Conservation (phyloP, 2,797 vertebrate genomes). For the Peromyscus melanophrys region DNA sequence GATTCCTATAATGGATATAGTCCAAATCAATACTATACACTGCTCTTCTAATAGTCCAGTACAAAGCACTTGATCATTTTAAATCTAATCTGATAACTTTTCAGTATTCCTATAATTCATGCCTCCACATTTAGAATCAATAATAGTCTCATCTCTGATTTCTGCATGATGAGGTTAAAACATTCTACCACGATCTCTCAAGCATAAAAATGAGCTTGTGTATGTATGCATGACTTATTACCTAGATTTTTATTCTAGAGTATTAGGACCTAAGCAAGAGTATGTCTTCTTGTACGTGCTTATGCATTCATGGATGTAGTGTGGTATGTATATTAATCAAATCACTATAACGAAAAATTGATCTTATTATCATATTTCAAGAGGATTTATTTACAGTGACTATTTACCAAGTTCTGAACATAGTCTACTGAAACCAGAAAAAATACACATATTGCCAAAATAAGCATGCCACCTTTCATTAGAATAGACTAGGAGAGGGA, state of each 20-base stretch:
- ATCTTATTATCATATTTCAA: background rate
- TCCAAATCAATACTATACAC: background rate
- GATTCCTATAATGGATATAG: background rate
- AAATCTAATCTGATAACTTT: background rate
- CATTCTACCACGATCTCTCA: background rate
- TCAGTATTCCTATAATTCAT: background rate
- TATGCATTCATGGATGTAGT: background rate
- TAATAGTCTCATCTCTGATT: background rate
- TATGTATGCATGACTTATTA: background rate
- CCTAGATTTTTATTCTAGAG: background rate
- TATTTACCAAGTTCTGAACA: background rate
- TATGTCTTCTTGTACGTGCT: background rate
- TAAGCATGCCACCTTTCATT: background rate
- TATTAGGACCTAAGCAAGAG: background rate
- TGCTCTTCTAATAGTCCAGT: background rate
- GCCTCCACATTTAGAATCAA: background rate
- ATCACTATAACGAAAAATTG: background rate
- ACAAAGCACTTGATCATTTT: background rate
- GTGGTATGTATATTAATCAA: background rate
- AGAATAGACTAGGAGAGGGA: background rate
- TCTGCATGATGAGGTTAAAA: background rate
- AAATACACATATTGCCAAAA: too few relatives aligned
- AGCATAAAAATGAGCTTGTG: background rate
- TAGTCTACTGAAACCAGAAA: background rate
- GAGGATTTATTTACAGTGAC: background rate